phyloP scores from a whole-genome alignment of 35 echinoderm and acorn worm genomes.

The Holothuria glaberrima region DNA sequence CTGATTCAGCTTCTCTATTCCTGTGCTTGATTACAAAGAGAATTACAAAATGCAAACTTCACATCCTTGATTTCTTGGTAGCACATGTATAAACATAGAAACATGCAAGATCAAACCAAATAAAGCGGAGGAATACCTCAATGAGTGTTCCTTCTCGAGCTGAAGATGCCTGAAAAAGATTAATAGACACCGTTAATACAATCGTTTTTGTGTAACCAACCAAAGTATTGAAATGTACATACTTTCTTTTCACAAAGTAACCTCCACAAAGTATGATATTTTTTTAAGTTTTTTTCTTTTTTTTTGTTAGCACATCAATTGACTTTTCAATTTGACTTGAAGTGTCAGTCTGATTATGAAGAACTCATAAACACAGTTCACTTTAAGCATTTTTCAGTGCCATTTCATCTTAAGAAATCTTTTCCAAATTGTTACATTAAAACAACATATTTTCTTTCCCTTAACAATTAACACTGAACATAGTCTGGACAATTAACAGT shows the following conservation, averaged over 20 bases:
- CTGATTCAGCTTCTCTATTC: slow-evolving; percentile 5
- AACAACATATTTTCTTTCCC: too few relatives aligned
- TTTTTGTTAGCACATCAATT: too few relatives aligned
- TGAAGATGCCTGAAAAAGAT: not conserved
- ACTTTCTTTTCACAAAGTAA: not conserved
- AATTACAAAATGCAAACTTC: slow-evolving; percentile 38
- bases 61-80: not conserved
- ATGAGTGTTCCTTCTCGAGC: not conserved
- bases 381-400: too few relatives aligned
- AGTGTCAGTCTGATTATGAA: not conserved
- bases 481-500: too few relatives aligned
- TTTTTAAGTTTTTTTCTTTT: too few relatives aligned
- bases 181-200: not conserved
- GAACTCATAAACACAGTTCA: not conserved
- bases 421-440: too few relatives aligned
- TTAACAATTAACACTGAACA: too few relatives aligned
- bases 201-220: not conserved
- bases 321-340: not conserved
- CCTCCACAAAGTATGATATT: too few relatives aligned
- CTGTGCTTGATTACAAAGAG: slow-evolving; percentile 23
- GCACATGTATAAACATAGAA: not conserved
- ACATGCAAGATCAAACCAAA: slow-evolving; percentile 34
- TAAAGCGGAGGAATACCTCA: slow-evolving; percentile 12
- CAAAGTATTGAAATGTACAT: not conserved
- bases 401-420: too few relatives aligned